Evolutionary conservation across 2,888 invertebrate genomes (phyloP), one percentile per base, ranked within the genome.

Genomic region (Rhodophaea formosa): DNA sequence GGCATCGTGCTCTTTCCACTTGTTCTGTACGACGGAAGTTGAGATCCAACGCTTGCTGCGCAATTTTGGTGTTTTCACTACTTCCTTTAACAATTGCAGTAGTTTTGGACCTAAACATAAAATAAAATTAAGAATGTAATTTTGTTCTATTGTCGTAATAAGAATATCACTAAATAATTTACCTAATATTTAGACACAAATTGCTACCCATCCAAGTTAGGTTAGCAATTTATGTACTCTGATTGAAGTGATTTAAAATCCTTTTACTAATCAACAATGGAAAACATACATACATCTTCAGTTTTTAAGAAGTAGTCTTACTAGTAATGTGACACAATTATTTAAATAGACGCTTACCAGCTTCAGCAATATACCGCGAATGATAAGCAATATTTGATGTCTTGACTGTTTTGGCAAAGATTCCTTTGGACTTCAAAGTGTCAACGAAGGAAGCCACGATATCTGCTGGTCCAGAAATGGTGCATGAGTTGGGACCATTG

Each of bases 361-460:
- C 93, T 46, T 92, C 86, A 0, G 92, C 90, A 67, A 97, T 96
- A 97, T 95, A 96, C 32, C 93, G 92, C 59, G 96, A 96, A 77
- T 97, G 97, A 74, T 96, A 97, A 0, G 97, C 95, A 63, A 96
- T 95, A 67, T 96, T 95, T 30, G 95, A 93, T 59, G 95, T 95
- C 10, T 69, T 65, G 10, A 75, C 74, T 35, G 70, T 68, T 52
- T 70, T 74, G 6, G 71, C 72, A 29, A 74, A 75, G 5, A 74
- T 58, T 0, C 69, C 70, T 23, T 69, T 59, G 6, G 63, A 51
- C 5, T 62, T 62, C 94, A 75, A 47, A n/a, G 62, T 42, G 0
- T 59, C 86, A 0, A 94, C 92, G 66, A 93, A 93, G 39, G 77
- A 75, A 58, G 84, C 78, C 76, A 94, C 91, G 8, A 85, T 88